Conservation (phyloP, 2,888 invertebrate genomes). For the Tanypteryx hageni region DNA sequence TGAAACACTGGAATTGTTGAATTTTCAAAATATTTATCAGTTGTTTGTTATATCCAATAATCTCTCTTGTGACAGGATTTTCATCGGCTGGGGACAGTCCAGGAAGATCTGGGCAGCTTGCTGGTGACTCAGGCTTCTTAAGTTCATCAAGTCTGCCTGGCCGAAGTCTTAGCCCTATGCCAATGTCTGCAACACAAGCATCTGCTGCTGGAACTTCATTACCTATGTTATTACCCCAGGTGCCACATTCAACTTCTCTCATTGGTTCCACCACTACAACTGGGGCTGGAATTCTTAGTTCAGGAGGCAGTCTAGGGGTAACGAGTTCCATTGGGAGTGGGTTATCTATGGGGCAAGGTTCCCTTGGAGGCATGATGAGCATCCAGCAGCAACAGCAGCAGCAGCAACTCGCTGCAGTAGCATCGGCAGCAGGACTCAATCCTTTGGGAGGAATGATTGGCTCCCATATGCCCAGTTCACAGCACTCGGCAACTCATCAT, state of each 20-base stretch:
- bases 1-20: too few species aligned
- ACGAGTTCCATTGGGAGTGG: not conserved
- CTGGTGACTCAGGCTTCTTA: slow-evolving; percentile 62
- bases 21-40: not conserved
- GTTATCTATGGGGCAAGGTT: not conserved
- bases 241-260: slow-evolving; percentile 47
- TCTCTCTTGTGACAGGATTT: slow-evolving; percentile 11
- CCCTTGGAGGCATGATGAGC: slow-evolving; percentile 48
- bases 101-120: slow-evolving; percentile 21
- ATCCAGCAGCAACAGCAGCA: slow-evolving; percentile 67
- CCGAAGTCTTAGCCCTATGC: slow-evolving; percentile 64
- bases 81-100: slow-evolving; percentile 57
- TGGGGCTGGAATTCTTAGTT: slow-evolving; percentile 19
- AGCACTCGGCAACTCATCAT: not conserved
- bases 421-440: slow-evolving; percentile 73
- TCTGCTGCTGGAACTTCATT: slow-evolving; percentile 18
- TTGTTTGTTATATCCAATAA: not conserved
- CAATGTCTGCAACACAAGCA: slow-evolving; percentile 51
- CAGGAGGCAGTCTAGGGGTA: slow-evolving; percentile 31
- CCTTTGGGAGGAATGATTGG: slow-evolving; percentile 72
- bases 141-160: slow-evolving; percentile 63
- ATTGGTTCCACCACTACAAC: slow-evolving; percentile 21
- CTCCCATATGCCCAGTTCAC: not conserved
- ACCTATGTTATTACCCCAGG: slow-evolving; percentile 46
- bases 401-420: slow-evolving; percentile 74